phyloP scores from a whole-genome alignment of 2,797 vertebrate species.

The Bothrops alternatus region DNA sequence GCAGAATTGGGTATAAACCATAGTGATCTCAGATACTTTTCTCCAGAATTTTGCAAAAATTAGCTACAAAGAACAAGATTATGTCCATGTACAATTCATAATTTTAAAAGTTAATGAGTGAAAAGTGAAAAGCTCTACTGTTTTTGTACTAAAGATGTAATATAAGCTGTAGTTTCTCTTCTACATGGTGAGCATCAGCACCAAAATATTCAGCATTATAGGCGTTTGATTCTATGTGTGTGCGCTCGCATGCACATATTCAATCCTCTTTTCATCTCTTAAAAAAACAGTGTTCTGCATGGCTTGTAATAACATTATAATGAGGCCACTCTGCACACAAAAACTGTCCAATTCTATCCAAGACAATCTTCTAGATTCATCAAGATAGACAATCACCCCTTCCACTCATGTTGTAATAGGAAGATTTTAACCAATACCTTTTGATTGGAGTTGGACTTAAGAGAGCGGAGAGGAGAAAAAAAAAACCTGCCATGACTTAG shows the following conservation, averaged over 20 bases:
- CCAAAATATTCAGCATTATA: not conserved
- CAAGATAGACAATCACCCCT: conserved; percentile 77
- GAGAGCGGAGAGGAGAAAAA: not conserved
- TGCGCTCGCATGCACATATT: not conserved
- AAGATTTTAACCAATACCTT: conserved; percentile 76
- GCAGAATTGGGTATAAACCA: not conserved
- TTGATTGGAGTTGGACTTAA: conserved; percentile 75
- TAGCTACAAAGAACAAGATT: not conserved
- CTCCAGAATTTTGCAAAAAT: not conserved
- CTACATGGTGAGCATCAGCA: conserved; percentile 21
- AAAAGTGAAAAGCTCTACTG: not conserved
- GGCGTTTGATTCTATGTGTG: not conserved
- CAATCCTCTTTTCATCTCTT: not conserved
- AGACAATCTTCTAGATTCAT: conserved; percentile 76
- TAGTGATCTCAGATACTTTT: not conserved
- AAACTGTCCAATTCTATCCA: conserved; percentile 72
- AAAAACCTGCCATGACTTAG: conserved; percentile 61
- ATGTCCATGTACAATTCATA: not conserved
- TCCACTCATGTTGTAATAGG: conserved; percentile 74
- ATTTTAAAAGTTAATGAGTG: conserved; percentile 43
- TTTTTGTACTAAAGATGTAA: not conserved
- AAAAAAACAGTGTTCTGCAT: conserved; percentile 42
- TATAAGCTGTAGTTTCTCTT: not conserved
- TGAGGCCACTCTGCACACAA: conserved; percentile 46
- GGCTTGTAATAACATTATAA: conserved; percentile 67